Evolutionary conservation across 2,888 invertebrate species (phyloP).

Genomic region (Harpalus rufipes): DNA sequence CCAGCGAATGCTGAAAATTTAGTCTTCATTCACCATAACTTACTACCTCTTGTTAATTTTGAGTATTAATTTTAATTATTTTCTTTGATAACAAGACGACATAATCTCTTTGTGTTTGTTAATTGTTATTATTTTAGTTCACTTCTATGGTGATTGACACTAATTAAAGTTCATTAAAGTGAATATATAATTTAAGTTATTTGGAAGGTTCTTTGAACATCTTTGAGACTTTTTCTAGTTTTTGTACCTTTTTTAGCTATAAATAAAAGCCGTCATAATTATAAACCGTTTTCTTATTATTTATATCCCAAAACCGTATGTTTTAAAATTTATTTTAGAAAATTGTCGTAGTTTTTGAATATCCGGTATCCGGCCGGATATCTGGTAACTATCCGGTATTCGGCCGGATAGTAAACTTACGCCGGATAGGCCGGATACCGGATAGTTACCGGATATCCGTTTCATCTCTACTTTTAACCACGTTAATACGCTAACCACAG

Average conservation of each 20-base stretch:
- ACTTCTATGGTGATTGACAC: neutral
- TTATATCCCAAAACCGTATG: neutral
- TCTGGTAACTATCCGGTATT: conserved; percentile 64
- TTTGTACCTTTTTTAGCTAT: neutral
- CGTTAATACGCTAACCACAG: too few species aligned
- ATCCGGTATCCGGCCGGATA: conserved; percentile 68
- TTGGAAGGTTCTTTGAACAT: too few species aligned
- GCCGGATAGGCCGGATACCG: conserved; percentile 16
- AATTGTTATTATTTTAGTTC: conserved; percentile 11
- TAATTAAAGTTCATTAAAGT: neutral
- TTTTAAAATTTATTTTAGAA: conserved; percentile 1
- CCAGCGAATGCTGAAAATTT: conserved; percentile 24
- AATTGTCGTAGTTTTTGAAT: conserved; percentile 53
- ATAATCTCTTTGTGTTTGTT: too few species aligned
- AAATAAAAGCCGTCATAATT: conserved; percentile 63
- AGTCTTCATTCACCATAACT: conserved; percentile 52
- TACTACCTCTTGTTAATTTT: conserved; percentile 39
- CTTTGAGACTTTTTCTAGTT: too few species aligned
- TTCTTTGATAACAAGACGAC: neutral
- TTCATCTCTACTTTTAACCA: too few species aligned
- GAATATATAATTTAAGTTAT: too few species aligned
- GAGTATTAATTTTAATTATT: conserved; percentile 23
- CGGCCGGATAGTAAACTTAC: conserved; percentile 60
- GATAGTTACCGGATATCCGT: conserved; percentile 21
- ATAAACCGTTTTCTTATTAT: conserved; percentile 15